Evolutionary conservation across 2,113 vertebrate genomes (phyloP).

Genomic region (Progne subis): DNA sequence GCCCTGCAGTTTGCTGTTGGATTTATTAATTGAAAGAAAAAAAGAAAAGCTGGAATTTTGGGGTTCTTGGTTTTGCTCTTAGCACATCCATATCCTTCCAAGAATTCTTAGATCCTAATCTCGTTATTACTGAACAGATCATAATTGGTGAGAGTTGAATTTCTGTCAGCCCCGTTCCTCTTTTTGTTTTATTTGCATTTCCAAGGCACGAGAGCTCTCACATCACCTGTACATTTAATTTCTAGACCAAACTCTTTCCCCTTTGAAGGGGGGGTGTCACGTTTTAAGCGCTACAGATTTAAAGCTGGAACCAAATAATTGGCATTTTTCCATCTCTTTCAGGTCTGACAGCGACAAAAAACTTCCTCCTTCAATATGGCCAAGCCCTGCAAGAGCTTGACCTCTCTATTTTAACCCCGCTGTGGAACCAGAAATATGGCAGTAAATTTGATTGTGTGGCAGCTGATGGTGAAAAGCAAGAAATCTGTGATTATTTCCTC

Average conservation of each 20-base stretch:
- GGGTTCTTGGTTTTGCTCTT: background rate
- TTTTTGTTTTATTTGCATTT: background rate
- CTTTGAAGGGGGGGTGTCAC: no score
- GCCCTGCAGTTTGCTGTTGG: background rate
- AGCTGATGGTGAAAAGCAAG: conserved; percentile 41
- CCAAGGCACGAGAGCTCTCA: background rate
- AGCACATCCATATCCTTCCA: background rate
- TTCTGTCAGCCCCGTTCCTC: background rate
- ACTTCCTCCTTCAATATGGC: conserved; percentile 75
- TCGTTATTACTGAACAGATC: background rate
- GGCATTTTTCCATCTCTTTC: background rate
- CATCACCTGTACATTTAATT: background rate
- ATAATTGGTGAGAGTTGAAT: background rate
- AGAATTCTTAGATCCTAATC: background rate
- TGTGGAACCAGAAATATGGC: conserved; percentile 82
- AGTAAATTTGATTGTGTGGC: conserved; percentile 71
- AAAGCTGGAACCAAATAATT: background rate
- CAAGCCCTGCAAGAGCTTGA: conserved; percentile 80
- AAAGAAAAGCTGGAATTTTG: background rate
- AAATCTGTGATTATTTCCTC: conserved; percentile 76
- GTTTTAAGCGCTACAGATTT: background rate
- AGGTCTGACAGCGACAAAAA: conserved; percentile 85
- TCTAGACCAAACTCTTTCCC: background rate
- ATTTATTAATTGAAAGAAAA: background rate
- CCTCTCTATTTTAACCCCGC: conserved; percentile 68